phyloP scores from a whole-genome alignment of 2,113 vertebrate genomes.

The Apus apus region DNA sequence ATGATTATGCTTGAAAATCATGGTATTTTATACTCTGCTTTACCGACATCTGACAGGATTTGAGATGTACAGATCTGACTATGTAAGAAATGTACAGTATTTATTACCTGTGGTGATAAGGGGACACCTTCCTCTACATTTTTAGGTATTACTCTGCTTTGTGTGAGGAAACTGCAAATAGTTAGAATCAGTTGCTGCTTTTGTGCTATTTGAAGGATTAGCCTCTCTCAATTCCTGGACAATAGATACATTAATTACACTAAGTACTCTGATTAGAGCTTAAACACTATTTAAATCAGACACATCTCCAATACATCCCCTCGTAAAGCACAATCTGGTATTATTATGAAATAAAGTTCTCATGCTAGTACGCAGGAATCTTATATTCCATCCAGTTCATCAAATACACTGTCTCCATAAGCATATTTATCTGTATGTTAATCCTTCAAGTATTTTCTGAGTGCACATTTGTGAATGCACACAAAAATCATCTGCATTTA shows the following conservation, averaged over 20 bases:
- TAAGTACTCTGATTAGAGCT: neutral
- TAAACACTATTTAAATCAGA: constrained; percentile 11
- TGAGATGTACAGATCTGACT: neutral
- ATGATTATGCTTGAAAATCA: neutral
- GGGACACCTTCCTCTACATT: neutral
- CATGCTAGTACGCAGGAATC: neutral
- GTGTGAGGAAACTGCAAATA: neutral
- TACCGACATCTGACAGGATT: neutral
- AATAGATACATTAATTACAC: neutral
- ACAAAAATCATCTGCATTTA: neutral
- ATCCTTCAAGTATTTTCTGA: neutral
- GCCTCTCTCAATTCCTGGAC: neutral
- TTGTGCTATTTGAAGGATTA: neutral
- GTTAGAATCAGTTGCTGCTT: neutral
- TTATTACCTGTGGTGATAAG: neutral
- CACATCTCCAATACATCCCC: neutral
- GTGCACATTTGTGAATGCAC: neutral
- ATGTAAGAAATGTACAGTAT: neutral
- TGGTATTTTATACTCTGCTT: neutral
- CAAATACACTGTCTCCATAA: neutral
- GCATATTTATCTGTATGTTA: neutral
- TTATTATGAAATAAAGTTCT: neutral
- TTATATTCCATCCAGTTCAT: neutral
- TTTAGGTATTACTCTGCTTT: neutral
- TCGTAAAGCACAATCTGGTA: neutral